Conservation (phyloP, 2,797 vertebrate genomes). For the Intellagama lesueurii region DNA sequence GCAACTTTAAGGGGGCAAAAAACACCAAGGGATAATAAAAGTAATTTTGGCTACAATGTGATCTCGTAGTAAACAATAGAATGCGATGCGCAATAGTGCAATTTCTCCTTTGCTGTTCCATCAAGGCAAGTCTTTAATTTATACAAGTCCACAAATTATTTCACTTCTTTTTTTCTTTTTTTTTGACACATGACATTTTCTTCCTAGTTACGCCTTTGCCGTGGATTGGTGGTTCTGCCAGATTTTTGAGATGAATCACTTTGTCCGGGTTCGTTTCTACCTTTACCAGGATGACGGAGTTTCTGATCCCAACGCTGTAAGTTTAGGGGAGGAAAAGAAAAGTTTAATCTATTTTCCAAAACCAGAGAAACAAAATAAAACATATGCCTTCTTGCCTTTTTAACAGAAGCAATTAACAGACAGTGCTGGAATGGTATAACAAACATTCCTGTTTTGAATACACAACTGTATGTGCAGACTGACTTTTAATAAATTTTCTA, state of each 20-base stretch:
- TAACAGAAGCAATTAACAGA: neutral
- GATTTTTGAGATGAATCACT: conserved; percentile 66
- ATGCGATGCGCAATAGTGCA: conserved; percentile 94
- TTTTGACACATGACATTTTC: conserved; percentile 16
- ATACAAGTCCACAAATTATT: conserved; percentile 64
- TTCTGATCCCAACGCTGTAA: conserved; percentile 86
- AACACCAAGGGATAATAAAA: conserved; percentile 76
- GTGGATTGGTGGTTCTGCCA: conserved; percentile 68
- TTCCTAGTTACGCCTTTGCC: conserved; percentile 74
- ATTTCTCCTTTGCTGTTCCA: conserved; percentile 85
- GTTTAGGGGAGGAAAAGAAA: conserved; percentile 26
- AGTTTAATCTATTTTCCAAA: rapidly evolving
- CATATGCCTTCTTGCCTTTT: neutral
- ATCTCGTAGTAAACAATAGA: conserved; percentile 83
- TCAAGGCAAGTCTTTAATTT: conserved; percentile 73
- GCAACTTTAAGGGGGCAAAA: conserved; percentile 57
- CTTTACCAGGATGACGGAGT: conserved; percentile 78
- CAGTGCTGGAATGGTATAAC: neutral
- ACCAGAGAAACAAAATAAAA: neutral
- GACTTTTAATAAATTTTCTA: neutral
- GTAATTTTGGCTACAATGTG: conserved; percentile 84
- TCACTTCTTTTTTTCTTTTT: neutral
- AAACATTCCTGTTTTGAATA: neutral
- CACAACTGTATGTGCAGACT: neutral
- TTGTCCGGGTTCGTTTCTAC: conserved; percentile 71